These are phyloP conservation scores for Litoditis marina DNA, from an alignment of 2,888 invertebrate species.

Conservation along the genomic window DNA sequence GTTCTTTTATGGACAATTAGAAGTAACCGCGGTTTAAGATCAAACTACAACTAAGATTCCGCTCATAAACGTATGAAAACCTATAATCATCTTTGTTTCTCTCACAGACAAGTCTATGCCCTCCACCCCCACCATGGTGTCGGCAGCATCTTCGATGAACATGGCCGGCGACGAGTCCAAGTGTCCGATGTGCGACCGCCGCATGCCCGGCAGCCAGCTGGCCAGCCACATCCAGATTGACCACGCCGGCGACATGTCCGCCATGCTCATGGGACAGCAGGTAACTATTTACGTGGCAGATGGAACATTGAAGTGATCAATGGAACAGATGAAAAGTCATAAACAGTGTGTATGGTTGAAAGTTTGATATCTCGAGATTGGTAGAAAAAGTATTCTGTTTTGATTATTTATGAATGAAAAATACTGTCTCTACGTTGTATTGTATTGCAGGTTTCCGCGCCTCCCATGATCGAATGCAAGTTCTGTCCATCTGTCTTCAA, in stretches of 20 bases:
- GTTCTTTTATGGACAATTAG: too few relatives aligned
- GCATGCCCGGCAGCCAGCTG: constrained; percentile 24
- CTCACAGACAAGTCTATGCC: constrained; percentile 8
- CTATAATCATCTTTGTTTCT: too few relatives aligned
- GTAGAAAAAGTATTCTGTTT: too few relatives aligned
- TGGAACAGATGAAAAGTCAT: too few relatives aligned
- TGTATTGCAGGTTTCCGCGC: constrained; percentile 5
- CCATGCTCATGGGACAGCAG: neutral
- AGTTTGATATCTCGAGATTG: too few relatives aligned
- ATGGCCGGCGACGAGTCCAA: constrained; percentile 18
- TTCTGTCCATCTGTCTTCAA: constrained; percentile 11
- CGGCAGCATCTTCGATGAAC: neutral
- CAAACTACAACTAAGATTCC: too few relatives aligned
- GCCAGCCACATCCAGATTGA: constrained; percentile 28
- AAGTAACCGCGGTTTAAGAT: too few relatives aligned
- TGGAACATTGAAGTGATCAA: too few relatives aligned
- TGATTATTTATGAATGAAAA: too few relatives aligned
- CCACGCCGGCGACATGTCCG: constrained; percentile 17
- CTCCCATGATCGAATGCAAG: constrained; percentile 13
- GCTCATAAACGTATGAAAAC: too few relatives aligned
- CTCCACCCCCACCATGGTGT: neutral
- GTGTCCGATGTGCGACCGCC: constrained; percentile 32
- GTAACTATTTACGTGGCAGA: too few relatives aligned
- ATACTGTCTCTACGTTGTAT: neutral
- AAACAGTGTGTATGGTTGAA: too few relatives aligned